Evolutionary conservation across 2,113 vertebrate species (phyloP).

Genomic region (Orthonyx spaldingii): DNA sequence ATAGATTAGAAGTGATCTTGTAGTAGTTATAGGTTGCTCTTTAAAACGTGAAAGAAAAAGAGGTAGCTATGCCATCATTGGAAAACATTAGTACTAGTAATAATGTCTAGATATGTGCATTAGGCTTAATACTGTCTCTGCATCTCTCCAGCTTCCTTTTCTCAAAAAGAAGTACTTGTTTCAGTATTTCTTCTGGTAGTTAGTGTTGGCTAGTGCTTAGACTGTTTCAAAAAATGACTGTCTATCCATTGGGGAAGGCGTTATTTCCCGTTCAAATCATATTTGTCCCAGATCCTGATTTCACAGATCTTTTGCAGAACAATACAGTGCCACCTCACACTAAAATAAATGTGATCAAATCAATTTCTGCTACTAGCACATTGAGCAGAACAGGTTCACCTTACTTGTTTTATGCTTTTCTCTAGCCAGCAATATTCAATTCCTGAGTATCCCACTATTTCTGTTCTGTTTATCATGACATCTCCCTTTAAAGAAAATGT

Average conservation of each 20-base stretch:
- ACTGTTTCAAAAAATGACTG: neutral
- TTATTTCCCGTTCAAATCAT: neutral
- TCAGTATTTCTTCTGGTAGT: neutral
- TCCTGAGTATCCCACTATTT: neutral
- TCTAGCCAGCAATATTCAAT: neutral
- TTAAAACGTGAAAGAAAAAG: neutral
- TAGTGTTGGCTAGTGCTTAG: neutral
- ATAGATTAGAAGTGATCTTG: neutral
- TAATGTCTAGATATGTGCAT: neutral
- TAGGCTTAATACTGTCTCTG: neutral
- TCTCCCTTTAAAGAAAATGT: neutral
- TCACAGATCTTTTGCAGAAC: neutral
- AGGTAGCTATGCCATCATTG: neutral
- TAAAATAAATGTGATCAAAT: neutral
- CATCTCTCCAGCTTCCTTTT: neutral
- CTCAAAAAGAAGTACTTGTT: neutral
- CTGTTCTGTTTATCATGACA: neutral
- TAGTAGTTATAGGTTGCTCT: neutral
- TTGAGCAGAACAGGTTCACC: neutral
- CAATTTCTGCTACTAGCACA: neutral
- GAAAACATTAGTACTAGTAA: neutral
- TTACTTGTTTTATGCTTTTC: neutral
- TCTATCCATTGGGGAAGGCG: neutral
- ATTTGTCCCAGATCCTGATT: neutral
- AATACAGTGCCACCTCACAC: neutral